These are phyloP conservation scores for Chiloscyllium punctatum DNA, from an alignment of 2,797 vertebrate genomes.

Conservation along the genomic window DNA sequence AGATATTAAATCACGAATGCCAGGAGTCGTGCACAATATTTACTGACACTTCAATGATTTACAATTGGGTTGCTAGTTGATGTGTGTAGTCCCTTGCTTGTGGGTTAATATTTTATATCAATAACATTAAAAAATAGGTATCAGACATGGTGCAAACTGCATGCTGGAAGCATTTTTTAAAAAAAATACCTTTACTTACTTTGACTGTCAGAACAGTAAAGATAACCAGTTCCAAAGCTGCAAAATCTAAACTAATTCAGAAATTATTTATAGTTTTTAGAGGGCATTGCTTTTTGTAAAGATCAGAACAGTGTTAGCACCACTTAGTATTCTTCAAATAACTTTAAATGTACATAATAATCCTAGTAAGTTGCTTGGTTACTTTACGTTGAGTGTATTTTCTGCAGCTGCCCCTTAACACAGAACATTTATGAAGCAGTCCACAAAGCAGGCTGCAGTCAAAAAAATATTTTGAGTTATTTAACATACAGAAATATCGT, in stretches of 20 bases:
- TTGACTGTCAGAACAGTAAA: background rate
- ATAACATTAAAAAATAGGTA: background rate
- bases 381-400: background rate
- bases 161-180: background rate
- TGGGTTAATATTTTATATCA: background rate
- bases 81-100: background rate
- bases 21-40: background rate
- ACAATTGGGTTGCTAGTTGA: no score
- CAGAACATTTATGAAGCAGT: background rate
- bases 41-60: background rate
- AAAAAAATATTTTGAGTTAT: background rate
- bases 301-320: background rate
- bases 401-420: background rate
- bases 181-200: background rate
- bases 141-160: background rate
- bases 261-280: background rate
- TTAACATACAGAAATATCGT: background rate
- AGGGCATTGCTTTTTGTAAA: background rate
- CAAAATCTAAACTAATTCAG: no score
- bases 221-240: background rate
- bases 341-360: background rate
- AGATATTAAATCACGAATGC: background rate
- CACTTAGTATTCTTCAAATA: background rate
- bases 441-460: background rate
- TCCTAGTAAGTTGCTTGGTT: background rate